Evolutionary conservation across 2,797 vertebrate genomes (phyloP).

Genomic region (Anguilla anguilla): DNA sequence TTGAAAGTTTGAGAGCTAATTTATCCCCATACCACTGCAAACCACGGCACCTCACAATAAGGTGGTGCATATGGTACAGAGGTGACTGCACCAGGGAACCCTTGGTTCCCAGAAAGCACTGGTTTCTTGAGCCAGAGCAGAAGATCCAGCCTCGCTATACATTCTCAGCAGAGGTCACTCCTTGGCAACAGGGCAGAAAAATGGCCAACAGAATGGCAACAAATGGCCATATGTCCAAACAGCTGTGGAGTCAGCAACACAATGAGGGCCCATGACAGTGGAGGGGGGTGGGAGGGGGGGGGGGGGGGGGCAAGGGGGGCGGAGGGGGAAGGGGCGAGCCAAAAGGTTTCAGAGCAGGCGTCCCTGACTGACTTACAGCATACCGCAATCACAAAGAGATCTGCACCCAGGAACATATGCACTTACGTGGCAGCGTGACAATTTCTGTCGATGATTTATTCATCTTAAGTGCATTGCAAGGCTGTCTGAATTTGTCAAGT

Average conservation of each 20-base stretch:
- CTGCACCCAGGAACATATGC: constrained; percentile 58
- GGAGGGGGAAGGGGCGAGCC: constrained; percentile 29
- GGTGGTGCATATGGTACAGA: neutral
- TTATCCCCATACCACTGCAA: neutral
- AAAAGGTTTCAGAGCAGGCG: constrained; percentile 49
- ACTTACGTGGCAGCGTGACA: constrained; percentile 70
- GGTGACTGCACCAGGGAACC: neutral
- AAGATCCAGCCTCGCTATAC: neutral
- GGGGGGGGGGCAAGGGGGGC: constrained; percentile 41
- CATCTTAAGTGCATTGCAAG: constrained; percentile 65
- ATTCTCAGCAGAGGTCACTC: neutral
- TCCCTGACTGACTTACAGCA: constrained; percentile 62
- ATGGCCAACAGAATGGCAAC: constrained; percentile 43
- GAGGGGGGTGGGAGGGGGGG: constrained; percentile 37
- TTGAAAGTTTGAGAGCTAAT: neutral
- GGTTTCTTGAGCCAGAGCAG: neutral
- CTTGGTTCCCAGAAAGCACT: neutral
- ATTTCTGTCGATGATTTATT: constrained; percentile 76
- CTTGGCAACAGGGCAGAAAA: constrained; percentile 16
- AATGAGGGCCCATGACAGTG: constrained; percentile 57
- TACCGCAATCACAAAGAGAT: constrained; percentile 66
- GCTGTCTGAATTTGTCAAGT: constrained; percentile 79
- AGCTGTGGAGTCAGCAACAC: constrained; percentile 47
- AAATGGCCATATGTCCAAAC: constrained; percentile 53
- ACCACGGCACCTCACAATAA: neutral